Conservation (phyloP, 2,797 vertebrate species). For the Crax fasciolata region DNA sequence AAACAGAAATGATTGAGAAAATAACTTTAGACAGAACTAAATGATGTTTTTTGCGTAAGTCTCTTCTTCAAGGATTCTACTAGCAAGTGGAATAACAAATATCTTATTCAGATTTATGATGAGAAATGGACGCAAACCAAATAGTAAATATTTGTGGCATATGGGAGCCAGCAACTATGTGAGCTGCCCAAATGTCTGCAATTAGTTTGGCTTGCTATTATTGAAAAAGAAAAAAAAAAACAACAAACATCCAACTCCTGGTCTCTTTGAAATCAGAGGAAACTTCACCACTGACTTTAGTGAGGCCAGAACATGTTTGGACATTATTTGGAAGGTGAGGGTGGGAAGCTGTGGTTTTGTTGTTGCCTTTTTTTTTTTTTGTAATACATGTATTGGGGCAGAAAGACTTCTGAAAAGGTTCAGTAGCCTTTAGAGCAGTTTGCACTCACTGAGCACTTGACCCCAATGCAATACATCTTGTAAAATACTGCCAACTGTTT, state of each 20-base stretch:
- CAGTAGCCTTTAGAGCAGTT: background rate
- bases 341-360: background rate
- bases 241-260: background rate
- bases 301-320: rapidly evolving
- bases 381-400: background rate
- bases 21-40: background rate
- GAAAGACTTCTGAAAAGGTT: background rate
- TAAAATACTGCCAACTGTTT: background rate
- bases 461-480: background rate
- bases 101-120: background rate
- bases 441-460: background rate
- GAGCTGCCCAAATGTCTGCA: background rate
- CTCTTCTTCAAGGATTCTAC: background rate
- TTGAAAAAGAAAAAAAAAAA: background rate
- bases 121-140: conserved; percentile 24
- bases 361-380: background rate
- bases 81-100: background rate
- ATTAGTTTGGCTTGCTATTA: background rate
- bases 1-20: background rate
- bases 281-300: background rate
- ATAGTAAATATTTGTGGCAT: conserved; percentile 13
- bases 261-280: background rate
- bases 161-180: background rate
- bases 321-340: background rate
- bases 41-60: background rate